Percentiles rank a stretch among this genome's conserved stretches.
phyloP scores from a whole-genome alignment of 2,113 vertebrate genomes.

The Gnathonemus echidnorhynchus region DNA sequence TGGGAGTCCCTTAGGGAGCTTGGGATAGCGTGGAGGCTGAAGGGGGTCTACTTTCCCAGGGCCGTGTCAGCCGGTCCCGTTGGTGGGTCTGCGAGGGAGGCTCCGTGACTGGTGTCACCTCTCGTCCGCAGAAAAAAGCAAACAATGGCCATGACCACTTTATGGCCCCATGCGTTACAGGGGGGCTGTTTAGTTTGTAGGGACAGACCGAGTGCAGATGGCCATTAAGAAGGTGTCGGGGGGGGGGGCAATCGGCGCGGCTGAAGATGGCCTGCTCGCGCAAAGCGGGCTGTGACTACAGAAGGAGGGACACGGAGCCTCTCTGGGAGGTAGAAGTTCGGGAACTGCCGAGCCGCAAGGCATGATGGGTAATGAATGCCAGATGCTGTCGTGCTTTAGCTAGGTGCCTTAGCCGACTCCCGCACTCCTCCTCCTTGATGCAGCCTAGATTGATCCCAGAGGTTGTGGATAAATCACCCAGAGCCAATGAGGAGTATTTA shows the following conservation, averaged over 20 bases:
- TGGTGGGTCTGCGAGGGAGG: not conserved
- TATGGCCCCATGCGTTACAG: not conserved
- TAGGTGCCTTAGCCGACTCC: not conserved
- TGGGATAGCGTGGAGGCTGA: not conserved
- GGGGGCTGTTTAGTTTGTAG: not conserved
- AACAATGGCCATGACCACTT: not conserved
- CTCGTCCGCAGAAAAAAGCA: not conserved
- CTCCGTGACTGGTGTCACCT: not conserved
- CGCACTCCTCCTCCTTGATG: not conserved
- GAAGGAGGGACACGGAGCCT: not conserved
- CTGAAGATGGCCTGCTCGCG: not conserved
- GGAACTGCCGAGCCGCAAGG: not conserved
- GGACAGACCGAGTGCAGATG: not conserved
- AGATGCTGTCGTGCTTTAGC: conserved; percentile 1
- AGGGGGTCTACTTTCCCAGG: not conserved
- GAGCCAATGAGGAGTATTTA: not conserved
- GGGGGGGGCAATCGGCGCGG: not conserved
- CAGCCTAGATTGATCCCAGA: conserved; percentile 1
- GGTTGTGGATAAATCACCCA: conserved; percentile 4
- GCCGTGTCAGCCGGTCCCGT: not conserved
- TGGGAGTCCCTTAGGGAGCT: not conserved
- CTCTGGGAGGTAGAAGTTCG: not conserved
- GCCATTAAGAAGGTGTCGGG: not conserved
- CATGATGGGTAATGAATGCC: conserved; percentile 6
- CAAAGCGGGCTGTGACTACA: not conserved